A percentile compares a stretch with the other conserved stretches of the same genome.
Evolutionary conservation across 2,888 invertebrate genomes (phyloP).

Genomic region (Mactromeris polynyma): DNA sequence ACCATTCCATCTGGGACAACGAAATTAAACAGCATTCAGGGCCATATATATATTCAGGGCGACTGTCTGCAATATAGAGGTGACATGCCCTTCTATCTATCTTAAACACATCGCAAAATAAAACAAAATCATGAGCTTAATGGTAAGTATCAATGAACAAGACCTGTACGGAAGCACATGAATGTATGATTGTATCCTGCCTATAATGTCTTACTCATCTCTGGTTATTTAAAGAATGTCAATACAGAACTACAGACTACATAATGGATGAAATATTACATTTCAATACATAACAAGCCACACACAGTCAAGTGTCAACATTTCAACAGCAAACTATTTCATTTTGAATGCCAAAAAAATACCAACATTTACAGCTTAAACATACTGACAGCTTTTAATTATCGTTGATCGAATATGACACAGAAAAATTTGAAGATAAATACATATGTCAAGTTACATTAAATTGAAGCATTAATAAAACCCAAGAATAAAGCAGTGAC

Average conservation of each 20-base stretch:
- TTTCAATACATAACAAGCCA: background rate
- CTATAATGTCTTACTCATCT: background rate
- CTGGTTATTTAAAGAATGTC: background rate
- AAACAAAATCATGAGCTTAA: too few relatives aligned
- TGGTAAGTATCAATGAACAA: too few relatives aligned
- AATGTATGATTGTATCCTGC: too few relatives aligned
- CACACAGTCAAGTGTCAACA: background rate
- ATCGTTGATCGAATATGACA: background rate
- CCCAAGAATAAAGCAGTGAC: background rate
- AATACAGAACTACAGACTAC: background rate
- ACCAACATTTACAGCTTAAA: background rate
- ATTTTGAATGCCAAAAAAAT: background rate
- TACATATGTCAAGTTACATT: conserved; percentile 1
- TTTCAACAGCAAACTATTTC: background rate
- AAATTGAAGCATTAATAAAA: background rate
- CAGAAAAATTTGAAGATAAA: background rate
- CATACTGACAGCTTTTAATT: background rate
- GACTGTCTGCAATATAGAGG: too few relatives aligned
- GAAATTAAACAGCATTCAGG: too few relatives aligned
- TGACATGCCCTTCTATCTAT: too few relatives aligned
- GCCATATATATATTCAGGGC: too few relatives aligned
- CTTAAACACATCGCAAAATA: too few relatives aligned
- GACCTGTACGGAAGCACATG: too few relatives aligned
- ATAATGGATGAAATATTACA: background rate
- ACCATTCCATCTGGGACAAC: too few relatives aligned